phyloP scores from a whole-genome alignment of 64 coral and sea anemone genomes.

The Actinia equina region DNA sequence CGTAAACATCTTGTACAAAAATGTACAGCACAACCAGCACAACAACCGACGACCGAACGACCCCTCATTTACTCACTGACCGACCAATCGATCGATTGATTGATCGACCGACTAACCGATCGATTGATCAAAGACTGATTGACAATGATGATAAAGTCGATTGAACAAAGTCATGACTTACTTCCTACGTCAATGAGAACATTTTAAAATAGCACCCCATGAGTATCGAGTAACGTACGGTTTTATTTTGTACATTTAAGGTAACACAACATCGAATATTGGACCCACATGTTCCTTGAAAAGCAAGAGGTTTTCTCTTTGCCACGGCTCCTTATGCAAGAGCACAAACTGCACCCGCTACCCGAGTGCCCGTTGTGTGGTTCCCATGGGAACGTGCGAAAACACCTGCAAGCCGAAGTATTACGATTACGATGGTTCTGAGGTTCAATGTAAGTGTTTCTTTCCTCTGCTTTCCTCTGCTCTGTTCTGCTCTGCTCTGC shows the following conservation, averaged over 20 bases:
- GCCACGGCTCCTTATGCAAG: conserved; percentile 27
- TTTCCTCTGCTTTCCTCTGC: not conserved
- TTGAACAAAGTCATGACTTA: too few species aligned
- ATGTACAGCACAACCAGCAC: too few species aligned
- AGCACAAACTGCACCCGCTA: conserved; percentile 35
- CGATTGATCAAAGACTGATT: too few species aligned
- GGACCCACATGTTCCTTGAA: not conserved
- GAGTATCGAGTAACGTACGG: too few species aligned
- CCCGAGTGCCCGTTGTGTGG: conserved; percentile 42
- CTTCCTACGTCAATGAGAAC: too few species aligned
- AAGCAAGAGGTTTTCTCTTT: not conserved
- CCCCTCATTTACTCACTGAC: too few species aligned
- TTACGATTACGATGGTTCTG: conserved; percentile 39
- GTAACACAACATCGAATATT: not conserved
- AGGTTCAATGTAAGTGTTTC: conserved; percentile 37
- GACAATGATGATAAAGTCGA: too few species aligned
- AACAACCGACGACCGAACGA: too few species aligned
- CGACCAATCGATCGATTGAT: too few species aligned
- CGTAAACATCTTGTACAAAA: too few species aligned
- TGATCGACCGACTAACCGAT: too few species aligned
- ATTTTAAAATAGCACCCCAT: too few species aligned
- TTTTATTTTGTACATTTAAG: not conserved
- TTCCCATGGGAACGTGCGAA: conserved; percentile 51
- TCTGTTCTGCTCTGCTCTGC: not conserved
- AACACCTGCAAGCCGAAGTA: conserved; percentile 37